Conservation (phyloP, 2,797 vertebrate species). For the Dallia pectoralis region DNA sequence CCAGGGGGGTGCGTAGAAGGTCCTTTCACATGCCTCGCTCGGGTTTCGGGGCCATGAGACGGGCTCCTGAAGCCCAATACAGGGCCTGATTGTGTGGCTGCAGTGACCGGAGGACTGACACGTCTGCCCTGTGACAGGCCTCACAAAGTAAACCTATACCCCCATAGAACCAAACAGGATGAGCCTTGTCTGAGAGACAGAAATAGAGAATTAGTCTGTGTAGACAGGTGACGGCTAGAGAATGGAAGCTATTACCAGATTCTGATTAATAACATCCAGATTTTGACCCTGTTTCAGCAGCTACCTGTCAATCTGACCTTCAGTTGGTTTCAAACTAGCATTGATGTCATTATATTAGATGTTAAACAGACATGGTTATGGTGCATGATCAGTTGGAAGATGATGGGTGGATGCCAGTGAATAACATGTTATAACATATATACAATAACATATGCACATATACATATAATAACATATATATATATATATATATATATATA, state of each 20-base stretch:
- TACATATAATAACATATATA: too few relatives aligned
- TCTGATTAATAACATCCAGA: slow-evolving; percentile 70
- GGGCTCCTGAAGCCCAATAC: slow-evolving; percentile 67
- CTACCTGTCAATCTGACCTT: slow-evolving; percentile 48
- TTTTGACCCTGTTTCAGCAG: slow-evolving; percentile 56
- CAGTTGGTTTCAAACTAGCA: slow-evolving; percentile 5
- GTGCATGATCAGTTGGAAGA: slow-evolving; percentile 41
- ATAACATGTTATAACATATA: too few relatives aligned
- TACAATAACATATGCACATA: too few relatives aligned
- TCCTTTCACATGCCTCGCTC: slow-evolving; percentile 74
- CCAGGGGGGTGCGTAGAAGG: slow-evolving; percentile 57
- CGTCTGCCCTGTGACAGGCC: slow-evolving; percentile 66
- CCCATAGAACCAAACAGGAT: slow-evolving; percentile 57
- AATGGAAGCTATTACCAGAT: slow-evolving; percentile 48
- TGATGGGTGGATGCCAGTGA: slow-evolving; percentile 42
- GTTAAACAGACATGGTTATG: background rate
- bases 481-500: too few relatives aligned
- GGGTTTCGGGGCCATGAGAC: slow-evolving; percentile 72
- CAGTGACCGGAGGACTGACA: slow-evolving; percentile 57
- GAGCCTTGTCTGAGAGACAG: slow-evolving; percentile 55
- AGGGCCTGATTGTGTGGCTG: slow-evolving; percentile 72
- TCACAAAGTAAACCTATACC: slow-evolving; percentile 70
- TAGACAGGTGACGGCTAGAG: slow-evolving; percentile 48
- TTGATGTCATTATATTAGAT: background rate
- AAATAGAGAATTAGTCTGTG: slow-evolving; percentile 59